A percentile compares a stretch with the other conserved stretches of the same genome.
Conservation (phyloP, 1,140 invertebrate species). For the Drosophila pseudoananassae region DNA sequence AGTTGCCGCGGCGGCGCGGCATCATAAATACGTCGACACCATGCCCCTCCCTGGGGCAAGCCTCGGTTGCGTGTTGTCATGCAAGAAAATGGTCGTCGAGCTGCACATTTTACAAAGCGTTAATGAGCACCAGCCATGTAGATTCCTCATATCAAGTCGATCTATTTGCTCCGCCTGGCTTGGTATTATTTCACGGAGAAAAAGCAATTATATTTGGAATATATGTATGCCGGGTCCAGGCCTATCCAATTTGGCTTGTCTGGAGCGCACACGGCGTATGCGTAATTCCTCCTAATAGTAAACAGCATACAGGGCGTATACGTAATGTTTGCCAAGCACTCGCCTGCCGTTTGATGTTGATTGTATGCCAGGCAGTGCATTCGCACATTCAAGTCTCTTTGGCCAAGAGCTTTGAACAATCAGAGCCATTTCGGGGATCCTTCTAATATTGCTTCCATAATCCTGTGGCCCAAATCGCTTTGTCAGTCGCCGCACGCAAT, state of each 20-base stretch:
- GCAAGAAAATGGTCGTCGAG: conserved; percentile 53
- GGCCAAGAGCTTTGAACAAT: conserved; percentile 22
- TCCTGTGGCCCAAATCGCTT: conserved; percentile 31
- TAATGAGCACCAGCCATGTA: conserved; percentile 59
- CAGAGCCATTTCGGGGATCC: not conserved
- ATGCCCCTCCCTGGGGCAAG: conserved; percentile 10
- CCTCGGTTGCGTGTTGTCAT: conserved; percentile 63
- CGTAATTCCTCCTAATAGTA: conserved; percentile 51
- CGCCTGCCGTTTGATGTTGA: conserved; percentile 32
- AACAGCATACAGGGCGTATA: conserved; percentile 47
- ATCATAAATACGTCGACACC: conserved; percentile 50
- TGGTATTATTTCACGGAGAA: not conserved
- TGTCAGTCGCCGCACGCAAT: conserved; percentile 35
- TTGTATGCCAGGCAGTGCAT: conserved; percentile 21
- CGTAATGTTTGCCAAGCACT: conserved; percentile 52
- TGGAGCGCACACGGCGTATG: conserved; percentile 44
- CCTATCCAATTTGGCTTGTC: not conserved
- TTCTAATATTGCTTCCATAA: conserved; percentile 31
- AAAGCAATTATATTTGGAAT: not conserved
- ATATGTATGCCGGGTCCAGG: not conserved
- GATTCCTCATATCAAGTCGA: conserved; percentile 57
- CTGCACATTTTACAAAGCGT: conserved; percentile 62
- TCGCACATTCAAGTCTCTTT: not conserved
- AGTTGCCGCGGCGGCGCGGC: conserved; percentile 43
- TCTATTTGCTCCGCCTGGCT: conserved; percentile 16